Evolutionary conservation across 2,113 vertebrate genomes (phyloP), one percentile per base, ranked within the genome.

Genomic region (Vidua macroura): DNA sequence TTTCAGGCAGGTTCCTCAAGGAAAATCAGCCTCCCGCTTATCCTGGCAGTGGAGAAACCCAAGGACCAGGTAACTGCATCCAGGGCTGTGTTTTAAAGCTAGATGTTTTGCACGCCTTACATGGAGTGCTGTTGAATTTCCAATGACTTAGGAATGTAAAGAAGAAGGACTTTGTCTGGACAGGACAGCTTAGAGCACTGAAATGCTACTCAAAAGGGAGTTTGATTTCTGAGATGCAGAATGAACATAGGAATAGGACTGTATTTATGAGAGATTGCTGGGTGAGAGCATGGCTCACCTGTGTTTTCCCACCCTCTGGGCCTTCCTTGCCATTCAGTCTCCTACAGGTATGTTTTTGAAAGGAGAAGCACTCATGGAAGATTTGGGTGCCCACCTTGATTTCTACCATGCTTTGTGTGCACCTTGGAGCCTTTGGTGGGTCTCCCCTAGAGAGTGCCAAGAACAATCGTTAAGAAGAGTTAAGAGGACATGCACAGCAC

Each of bases 1-100:
- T 91, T 92, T 88, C 58, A 88, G 86, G 67, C 59, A 77, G 72
- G 59, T 83, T 94, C 79, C 67, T 95, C 48, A 19, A 33, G 51
- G 75, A 90, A 95, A 86, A 51, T 39, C 83, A 80, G 73, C 60
- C 64, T 86, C 25, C 68, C 63, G 53, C 63, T 92, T 91, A 46
- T 31, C 39, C 66, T 92, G 74, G 30, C 81, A 81, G 52, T 86
- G 64, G 55, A 86, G 68, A 80, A 92, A 33, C 59, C 94, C 51
- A 95, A 95, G 62, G 58, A 76, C 53, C 82, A 60, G 78, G 58
- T 78, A 82, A 30, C 66, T 81, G 56, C 11, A 21, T 28, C 41
- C 91, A 67, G 73, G 68, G 46, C 55, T 78, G 60, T 60, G 52
- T 83, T 94, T 90, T 62, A 86, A 92, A 92, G 35, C 21, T 33